Evolutionary conservation across 64 coral and sea anemone species (phyloP).

Genomic region (Montipora foliosa): DNA sequence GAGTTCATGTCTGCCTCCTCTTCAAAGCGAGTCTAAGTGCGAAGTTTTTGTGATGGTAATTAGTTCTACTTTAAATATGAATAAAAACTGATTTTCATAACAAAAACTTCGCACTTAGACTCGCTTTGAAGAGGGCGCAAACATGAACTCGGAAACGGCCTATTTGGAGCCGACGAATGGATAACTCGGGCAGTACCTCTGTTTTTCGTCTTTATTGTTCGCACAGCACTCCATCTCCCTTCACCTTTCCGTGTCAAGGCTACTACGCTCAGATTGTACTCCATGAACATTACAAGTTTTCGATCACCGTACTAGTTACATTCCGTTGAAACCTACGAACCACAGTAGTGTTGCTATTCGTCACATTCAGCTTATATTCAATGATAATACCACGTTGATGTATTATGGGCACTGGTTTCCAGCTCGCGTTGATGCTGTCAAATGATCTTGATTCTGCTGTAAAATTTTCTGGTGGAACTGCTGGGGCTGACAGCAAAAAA

Average conservation of each 20-base stretch:
- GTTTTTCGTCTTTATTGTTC: neutral
- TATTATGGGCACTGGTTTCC: constrained; percentile 29
- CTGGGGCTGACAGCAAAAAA: constrained; percentile 14
- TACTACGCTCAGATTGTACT: neutral
- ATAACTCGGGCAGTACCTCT: neutral
- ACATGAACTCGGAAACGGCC: no score
- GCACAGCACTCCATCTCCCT: neutral
- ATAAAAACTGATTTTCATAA: no score
- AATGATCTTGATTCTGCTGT: constrained; percentile 29
- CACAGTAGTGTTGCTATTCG: neutral
- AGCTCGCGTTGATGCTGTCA: constrained; percentile 1
- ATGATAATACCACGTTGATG: constrained; percentile 21
- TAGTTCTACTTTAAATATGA: no score
- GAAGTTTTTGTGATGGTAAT: no score
- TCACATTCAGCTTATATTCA: constrained; percentile 3
- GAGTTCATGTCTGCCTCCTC: no score
- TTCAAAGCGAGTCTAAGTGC: no score
- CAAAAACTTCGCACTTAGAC: no score
- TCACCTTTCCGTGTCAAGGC: constrained; percentile 2
- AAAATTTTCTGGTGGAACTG: constrained; percentile 26
- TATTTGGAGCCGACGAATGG: no score
- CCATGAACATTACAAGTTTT: neutral
- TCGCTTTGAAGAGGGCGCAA: no score
- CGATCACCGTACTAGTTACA: neutral
- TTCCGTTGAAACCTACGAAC: neutral